phyloP scores from a whole-genome alignment of 2,113 vertebrate genomes.

The Psittacara wagleri region DNA sequence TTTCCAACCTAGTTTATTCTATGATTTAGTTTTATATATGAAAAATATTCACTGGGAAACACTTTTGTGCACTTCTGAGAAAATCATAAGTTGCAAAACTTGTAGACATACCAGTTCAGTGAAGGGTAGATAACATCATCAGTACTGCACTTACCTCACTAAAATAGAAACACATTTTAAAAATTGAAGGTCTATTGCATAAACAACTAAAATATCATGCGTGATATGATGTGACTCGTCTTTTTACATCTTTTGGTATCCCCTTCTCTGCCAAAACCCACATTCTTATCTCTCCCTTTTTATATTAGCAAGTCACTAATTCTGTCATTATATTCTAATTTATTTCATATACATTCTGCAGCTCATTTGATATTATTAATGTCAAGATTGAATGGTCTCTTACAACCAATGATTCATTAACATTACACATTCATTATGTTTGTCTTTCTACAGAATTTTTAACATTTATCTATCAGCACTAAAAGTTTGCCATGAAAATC shows the following conservation, averaged over 20 bases:
- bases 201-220: not conserved
- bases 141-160: not conserved
- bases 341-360: conserved; percentile 34
- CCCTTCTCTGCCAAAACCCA: not conserved
- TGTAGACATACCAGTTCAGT: not conserved
- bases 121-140: not conserved
- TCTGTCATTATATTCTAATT: not conserved
- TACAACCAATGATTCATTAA: conserved; percentile 34
- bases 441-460: not conserved
- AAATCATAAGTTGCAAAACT: not conserved
- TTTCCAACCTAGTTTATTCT: not conserved
- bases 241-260: not conserved
- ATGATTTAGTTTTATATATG: not conserved
- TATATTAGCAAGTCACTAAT: not conserved
- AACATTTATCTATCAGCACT: not conserved
- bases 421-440: not conserved
- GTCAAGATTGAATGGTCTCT: not conserved
- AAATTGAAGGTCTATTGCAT: not conserved
- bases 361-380: conserved; percentile 33
- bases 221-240: not conserved
- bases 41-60: not conserved
- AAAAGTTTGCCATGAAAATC: not conserved
- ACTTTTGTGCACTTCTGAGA: not conserved
- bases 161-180: not conserved
- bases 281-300: not conserved